Evolutionary conservation across 2,113 vertebrate genomes (phyloP), one percentile per base, ranked within the genome.

Genomic region (Nipponia nippon): DNA sequence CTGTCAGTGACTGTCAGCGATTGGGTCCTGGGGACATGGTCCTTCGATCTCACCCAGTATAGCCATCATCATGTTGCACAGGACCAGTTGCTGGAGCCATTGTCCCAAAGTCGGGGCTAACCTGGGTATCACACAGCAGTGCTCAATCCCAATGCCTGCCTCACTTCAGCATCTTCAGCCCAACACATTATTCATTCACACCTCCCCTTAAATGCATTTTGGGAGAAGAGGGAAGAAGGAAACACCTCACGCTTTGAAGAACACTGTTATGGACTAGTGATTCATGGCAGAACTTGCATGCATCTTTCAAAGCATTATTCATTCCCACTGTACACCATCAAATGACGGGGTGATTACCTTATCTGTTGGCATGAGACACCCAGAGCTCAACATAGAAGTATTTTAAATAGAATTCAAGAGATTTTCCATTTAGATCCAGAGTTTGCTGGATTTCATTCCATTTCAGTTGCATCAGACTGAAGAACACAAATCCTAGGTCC

Each of bases 41-140:
- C 61, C 30, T 66, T 79, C 36, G 16, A 75, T 56, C 13, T 56
- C 32, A 29, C 27, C 49, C 36, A 30, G 55, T 16, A 56, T 6
- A 20, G 16, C 27, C 53, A 62, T 10, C 46, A 47, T 32, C 59
- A 78, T 4, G 0, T 55, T 12, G 40, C 46, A 47, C 22, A 55
- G 44, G 82, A 66, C 11, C 25, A 29, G 38, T 7, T 47, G 26
- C 52, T 53, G 23, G 3, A 50, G 76, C 27, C 1, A 1, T 12
- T 38, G 59, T 27, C 30, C 58, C 22, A 5, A 20, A 70, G 30
- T 6, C 1, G 0, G 26, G 46, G 19, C 9, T 59, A 59, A 53
- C 0, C 1, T 0, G 4, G 16, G 6, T 59, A 32, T 18, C 50
- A 30, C 9, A 42, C 11, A 55, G 34, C 44, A 53, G 25, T 5